Evolutionary conservation across 2,113 vertebrate genomes (phyloP), one percentile per base, ranked within the genome.

Genomic region (Platycercus adscitus): DNA sequence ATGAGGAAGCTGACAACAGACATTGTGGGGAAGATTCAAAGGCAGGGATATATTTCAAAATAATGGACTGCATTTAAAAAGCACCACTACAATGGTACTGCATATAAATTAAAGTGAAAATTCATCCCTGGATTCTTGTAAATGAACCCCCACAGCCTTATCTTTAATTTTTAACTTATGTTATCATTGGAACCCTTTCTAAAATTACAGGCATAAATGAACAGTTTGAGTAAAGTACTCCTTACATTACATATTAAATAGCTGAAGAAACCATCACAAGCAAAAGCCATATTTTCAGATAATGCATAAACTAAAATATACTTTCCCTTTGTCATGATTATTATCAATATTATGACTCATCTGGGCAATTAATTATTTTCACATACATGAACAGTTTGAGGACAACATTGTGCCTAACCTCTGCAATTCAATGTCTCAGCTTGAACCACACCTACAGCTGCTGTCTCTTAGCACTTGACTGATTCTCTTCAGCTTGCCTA

Each of bases 101-200:
- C 50, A 85, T 88, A 93, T 79, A 88, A 91, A 79, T 79, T 79
- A 28, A 89, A 81, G 20, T 20, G 35, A 39, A 65, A 93, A 91
- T 94, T 91, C 35, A 91, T 93, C 52, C 81, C 78, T 76, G 29
- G 78, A 81, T 94, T 95, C 58, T 69, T 89, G 33, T 68, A 85
- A 95, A 94, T 76, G 56, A 93, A 85, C 52, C 75, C 52, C 61
- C 7, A 60, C 35, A 85, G 78, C 64, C 70, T 93, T 89, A 85
- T 87, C 23, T 91, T 93, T 81, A 68, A 89, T 80, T 89, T 65
- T 33, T 69, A 88, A 95, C 85, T 91, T 82, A 93, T 93, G 66
- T 85, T 89, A 89, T 89, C 35, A 56, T 76, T 89, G 68, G 70
- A 95, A 93, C 44, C 9, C 17, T 71, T 82, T 26, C 61, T 86